Evolutionary conservation across 2,113 vertebrate species (phyloP), one percentile per base, ranked within the genome.

Genomic region (Apteryx owenii): DNA sequence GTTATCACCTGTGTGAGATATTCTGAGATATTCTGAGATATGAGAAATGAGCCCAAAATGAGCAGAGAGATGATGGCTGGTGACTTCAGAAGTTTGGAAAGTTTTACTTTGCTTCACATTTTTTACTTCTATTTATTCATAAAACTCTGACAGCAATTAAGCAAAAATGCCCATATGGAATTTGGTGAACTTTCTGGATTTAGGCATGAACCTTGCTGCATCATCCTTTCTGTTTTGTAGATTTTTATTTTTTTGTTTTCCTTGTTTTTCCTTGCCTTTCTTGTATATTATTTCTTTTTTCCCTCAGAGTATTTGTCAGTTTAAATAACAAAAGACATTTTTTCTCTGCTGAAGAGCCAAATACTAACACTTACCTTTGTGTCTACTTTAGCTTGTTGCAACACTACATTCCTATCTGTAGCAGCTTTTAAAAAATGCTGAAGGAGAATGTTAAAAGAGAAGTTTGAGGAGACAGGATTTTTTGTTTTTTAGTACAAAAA

Each of bases 341-440:
- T 83, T 81, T 89, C 64, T 83, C 64, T 81, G 22, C 72, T 91
- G 51, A 85, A 89, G 72, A 78, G 36, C 53, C 44, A n/a, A 4
- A 2, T 87, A 33, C 21, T 60, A 64, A 50, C 53, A 62, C 75
- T 90, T 2, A 31, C 66, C 93, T 85, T 88, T 60, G 4, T 69
- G 23, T 89, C 95, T 92, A 72, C 73, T 93, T 93, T 75, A 85
- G 46, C 42, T 80, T 89, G 40, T 95, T 93, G 54, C 66, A 94
- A 50, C 53, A 38, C 21, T 77, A 23, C 54, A 88, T 12, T 78
- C 66, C 65, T 73, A 12, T 50, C 44, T 50, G 44, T 77, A 82
- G 8, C 20, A 81, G 13, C 64, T 85, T 38, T 25, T 36, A 46
- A 48, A 76, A 69, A 42, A 42, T 38, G 18, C n/a, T 36, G 82